Evolutionary conservation across 1,140 invertebrate genomes (phyloP), one percentile per base, ranked within the genome.

Genomic region (Spodoptera litura): DNA sequence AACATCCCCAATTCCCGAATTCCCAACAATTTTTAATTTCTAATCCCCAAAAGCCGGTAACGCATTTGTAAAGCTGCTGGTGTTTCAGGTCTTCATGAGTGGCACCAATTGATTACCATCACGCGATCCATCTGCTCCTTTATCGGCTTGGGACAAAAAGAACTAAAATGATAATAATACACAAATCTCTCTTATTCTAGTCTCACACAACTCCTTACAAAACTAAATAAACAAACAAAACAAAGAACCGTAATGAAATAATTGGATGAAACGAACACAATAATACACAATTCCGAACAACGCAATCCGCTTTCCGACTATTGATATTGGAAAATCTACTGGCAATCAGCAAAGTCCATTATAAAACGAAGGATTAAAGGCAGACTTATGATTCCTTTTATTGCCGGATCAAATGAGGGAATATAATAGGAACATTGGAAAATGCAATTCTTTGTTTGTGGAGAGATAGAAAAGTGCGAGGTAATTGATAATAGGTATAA

Each of bases 361-460:
- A 66, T 49, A 15, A 66, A 66, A 12, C 62, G 62, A 12, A 11
- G 62, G 15, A 66, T 66, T 66, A 66, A 49, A 66, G n/a, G 44
- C 15, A 9, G 62, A 49, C n/a, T 11, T 10, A 38, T 49, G 38
- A 64, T 11, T 44, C n/a, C 5, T 31, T 31, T 15, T 44, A 20
- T 44, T 15, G 44, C 15, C 10, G n/a, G 31, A 49, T 20, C 44
- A 64, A 64, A 15, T 20, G 59, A 62, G 10, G 35, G 59, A 62
- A 44, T 9, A 44, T 44, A 44, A 44, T 44, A 10, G 9, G 9
- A 10, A 15, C 11, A 38, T 6, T 49, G 38, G 20, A 49, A 56
- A 2, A n/a, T 64, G 38, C 38, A 38, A 8, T 44, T 6, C 8
- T 9, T 44, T 44, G 38, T 44, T 44, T 44, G 6, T 44, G 38